Percentiles rank a stretch among this genome's conserved stretches.
Conservation (phyloP, 2,797 vertebrate genomes). For the Lateolabrax maculatus region DNA sequence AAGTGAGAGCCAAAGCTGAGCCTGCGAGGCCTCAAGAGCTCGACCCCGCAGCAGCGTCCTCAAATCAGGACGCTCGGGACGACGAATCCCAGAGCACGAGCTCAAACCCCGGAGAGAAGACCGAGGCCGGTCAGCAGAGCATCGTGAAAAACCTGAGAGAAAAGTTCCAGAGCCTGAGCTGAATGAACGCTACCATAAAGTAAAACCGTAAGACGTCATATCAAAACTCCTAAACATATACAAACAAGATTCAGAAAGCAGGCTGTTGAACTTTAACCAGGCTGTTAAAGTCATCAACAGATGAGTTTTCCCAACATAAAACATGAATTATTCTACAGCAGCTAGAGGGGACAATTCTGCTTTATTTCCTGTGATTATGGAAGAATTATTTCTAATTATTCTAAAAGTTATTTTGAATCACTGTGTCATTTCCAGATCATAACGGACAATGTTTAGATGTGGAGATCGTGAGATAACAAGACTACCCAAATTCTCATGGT, state of each 20-base stretch:
- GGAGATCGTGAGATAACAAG: background rate
- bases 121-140: conserved; percentile 57
- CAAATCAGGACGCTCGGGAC: background rate
- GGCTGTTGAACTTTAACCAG: background rate
- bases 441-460: background rate
- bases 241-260: background rate
- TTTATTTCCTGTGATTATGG: background rate
- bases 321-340: background rate
- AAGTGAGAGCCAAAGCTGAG: conserved; percentile 43
- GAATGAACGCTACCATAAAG: background rate
- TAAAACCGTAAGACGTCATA: background rate
- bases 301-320: background rate
- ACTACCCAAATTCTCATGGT: background rate
- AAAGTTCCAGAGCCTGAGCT: conserved; percentile 79
- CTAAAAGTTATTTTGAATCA: background rate
- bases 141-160: conserved; percentile 80
- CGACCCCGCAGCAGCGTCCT: background rate
- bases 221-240: background rate
- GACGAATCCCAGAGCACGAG: conserved; percentile 4
- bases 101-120: conserved; percentile 30
- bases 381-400: background rate
- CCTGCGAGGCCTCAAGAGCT: conserved; percentile 23
- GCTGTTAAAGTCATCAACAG: background rate
- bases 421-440: too few relatives aligned
- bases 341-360: background rate